Percentiles rank a stretch among this genome's conserved stretches.
Evolutionary conservation across 2,113 vertebrate species (phyloP).

Genomic region (Calypte anna): DNA sequence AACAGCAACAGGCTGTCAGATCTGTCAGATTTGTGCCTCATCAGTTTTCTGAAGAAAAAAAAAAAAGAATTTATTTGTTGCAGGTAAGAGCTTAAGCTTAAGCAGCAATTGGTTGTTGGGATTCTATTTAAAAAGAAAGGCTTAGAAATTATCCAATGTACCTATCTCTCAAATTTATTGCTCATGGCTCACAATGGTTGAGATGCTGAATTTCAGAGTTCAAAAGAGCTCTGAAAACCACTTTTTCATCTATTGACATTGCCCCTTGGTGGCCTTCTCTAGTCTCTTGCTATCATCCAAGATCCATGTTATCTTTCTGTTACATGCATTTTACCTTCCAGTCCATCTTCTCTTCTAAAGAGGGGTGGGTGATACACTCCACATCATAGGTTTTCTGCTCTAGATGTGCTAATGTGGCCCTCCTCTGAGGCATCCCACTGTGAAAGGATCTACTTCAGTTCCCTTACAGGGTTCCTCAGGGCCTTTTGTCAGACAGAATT

Average conservation of each 20-base stretch:
- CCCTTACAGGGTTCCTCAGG: not conserved
- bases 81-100: slow-evolving; percentile 2
- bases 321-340: not conserved
- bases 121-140: not conserved
- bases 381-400: not conserved
- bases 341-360: not conserved
- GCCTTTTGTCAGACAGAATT: not conserved
- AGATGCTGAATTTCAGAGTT: not conserved
- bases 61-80: not conserved
- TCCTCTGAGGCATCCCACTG: not conserved
- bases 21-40: not conserved
- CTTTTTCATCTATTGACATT: not conserved
- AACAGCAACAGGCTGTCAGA: not conserved
- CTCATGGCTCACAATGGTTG: not conserved
- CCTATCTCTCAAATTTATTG: not conserved
- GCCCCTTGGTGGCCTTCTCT: not conserved
- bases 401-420: not conserved
- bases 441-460: not conserved
- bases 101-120: not conserved
- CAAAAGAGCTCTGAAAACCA: not conserved
- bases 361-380: not conserved
- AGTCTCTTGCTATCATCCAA: not conserved
- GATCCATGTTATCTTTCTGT: not conserved
- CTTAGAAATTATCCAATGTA: not conserved
- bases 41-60: not conserved